Base-by-base conservation (phyloP, 2,888 invertebrate species). In the Scrobipalpa atriplicella region DNA sequence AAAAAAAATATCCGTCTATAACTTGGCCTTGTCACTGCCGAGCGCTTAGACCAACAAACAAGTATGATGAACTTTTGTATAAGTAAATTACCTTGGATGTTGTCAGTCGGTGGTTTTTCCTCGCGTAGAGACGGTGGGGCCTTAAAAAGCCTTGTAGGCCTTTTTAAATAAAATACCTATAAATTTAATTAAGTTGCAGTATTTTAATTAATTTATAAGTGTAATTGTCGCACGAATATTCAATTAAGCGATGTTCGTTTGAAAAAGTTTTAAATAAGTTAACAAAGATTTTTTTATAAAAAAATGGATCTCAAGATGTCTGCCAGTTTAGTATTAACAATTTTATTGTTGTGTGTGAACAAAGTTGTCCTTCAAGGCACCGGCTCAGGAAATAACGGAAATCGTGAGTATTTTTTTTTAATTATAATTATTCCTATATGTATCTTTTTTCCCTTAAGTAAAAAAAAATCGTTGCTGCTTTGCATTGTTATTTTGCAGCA, bases 321-420 rank as follows among this genome's bases (percentile, higher is more conserved):
- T 64, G 71, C 70, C 72, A 72, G 78, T 64, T 68, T 74, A 72
- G 78, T 83, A 71, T 71, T 83, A 43, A 66, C 84, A 41, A 74
- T 86, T 69, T 74, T 86, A 66, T 73, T 82, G 72, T 77, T 75
- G 70, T 82, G 74, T 75, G 65, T 85, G 54, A 78, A 81, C 70
- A 70, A 74, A 68, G 87, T 81, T 64, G 68, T 79, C n/a, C 71
- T 80, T 67, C 87, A 87, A 83, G 84, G 83, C 39, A 76, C 79
- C 11, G 90, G 90, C 62, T 89, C 89, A 0, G 88, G 88, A 61
- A 76, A 72, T 7, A 76, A 87, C 78, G 90, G 90, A 67, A 90
- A 87, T 71, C 75, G 90, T 90, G 72, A 89, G 90, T 86, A 41
- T 19, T n/a, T 3, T n/a, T 47, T 11, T 41, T 41, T 7, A 9